Base-by-base conservation (phyloP, 2,888 invertebrate species). In the Apodemia hepburni region DNA sequence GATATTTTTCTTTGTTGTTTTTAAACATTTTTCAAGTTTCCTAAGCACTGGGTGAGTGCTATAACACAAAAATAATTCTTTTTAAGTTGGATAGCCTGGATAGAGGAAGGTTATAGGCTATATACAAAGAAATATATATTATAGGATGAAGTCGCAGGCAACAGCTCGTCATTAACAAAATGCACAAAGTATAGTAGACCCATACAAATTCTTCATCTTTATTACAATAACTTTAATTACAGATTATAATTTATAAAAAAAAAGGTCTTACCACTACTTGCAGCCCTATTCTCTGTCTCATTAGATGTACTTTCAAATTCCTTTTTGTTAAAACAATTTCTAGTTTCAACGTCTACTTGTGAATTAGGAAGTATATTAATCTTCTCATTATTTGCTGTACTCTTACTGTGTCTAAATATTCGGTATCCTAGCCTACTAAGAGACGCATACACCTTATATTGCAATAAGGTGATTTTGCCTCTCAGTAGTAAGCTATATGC, bases 391-490 rank as follows among this genome's bases (percentile, higher is more conserved):
- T 61, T 59, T 17, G 49, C 22, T 65, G 57, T 35, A 12, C 17
- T 33, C 12, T n/a, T 35, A 9, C 65, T 59, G 64, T 93, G 92
- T 71, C 92, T 86, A 64, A 92, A 85, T 38, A 94, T 81, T 78
- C 87, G 90, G 68, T 93, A 94, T 1, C 94, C 94, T 49, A 92
- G 74, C 71, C 92, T 88, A 64, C 92, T 88, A 1, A 94, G 82
- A 42, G 93, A 92, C 47, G 93, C 87, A 76, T 93, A 94, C 0
- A 93, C 93, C 80, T 92, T 92, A 71, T 94, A 94, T 70, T 94
- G 90, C 35, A 83, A 75, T 18, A 92, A 64, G 18, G 87, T 75
- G 35, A 92, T 80, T 58, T 78, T 69, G 35, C 77, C 78, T 51
- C 70, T 69, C 0, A 93, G 72, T 58, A 95, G 75, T 67, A 94